A percentile compares a stretch with the other conserved stretches of the same genome.
Conservation (phyloP, 92 coral and sea anemone species). For the Montipora capitata region DNA sequence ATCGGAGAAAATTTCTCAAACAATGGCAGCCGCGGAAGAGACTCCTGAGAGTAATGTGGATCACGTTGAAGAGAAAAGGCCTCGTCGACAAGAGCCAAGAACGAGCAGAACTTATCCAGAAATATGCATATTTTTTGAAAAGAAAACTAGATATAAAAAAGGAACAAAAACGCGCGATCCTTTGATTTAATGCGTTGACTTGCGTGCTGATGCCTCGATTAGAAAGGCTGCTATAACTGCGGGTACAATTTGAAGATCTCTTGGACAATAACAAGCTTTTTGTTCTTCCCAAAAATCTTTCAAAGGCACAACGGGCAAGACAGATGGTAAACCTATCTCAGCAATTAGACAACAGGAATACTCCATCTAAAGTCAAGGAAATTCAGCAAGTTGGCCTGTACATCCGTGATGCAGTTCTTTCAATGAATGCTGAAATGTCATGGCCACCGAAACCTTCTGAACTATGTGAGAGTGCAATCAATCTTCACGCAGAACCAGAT, state of each 20-base stretch:
- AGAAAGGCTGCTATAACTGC: not conserved
- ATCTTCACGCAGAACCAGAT: conserved; percentile 35
- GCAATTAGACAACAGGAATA: conserved; percentile 38
- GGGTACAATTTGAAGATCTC: conserved; percentile 30
- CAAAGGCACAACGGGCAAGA: conserved; percentile 38
- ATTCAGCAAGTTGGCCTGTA: conserved; percentile 59
- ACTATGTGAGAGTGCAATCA: conserved; percentile 45
- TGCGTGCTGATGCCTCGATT: not conserved
- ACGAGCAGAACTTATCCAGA: conserved; percentile 1
- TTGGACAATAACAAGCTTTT: conserved; percentile 44
- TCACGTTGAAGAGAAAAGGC: conserved; percentile 16
- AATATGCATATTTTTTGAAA: not conserved
- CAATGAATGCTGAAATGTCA: conserved; percentile 33
- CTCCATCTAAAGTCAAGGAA: conserved; percentile 43
- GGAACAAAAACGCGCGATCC: not conserved
- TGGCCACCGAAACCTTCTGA: conserved; percentile 56
- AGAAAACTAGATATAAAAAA: not conserved
- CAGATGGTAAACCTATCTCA: conserved; percentile 22
- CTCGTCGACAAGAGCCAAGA: conserved; percentile 25
- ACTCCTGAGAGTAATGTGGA: conserved; percentile 12
- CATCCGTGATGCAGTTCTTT: conserved; percentile 53
- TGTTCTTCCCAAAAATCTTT: conserved; percentile 51
- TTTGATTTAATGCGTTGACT: not conserved
- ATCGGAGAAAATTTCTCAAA: conserved; percentile 32
- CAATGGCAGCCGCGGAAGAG: conserved; percentile 12